Evolutionary conservation across 2,888 invertebrate species (phyloP), one percentile per base, ranked within the genome.

Genomic region (Andrena bicolor): DNA sequence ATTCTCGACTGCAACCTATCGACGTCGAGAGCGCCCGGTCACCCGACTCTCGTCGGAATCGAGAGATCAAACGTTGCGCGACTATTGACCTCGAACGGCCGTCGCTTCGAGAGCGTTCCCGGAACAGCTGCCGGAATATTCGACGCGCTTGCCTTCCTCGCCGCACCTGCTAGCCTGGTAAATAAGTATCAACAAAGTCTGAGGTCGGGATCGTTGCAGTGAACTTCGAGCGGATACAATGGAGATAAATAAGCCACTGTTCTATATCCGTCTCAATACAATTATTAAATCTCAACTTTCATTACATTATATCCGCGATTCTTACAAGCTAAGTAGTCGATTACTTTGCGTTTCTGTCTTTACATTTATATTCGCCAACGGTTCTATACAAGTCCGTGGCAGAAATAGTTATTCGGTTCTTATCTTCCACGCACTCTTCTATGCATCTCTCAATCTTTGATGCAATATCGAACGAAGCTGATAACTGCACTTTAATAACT

Each of bases 181-280:
- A 87, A 81, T 84, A 87, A 91, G 89, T 89, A 91, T 91, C 86
- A 87, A 87, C 84, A 88, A 90, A 92, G 90, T 92, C 91, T 90
- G 90, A 92, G 91, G 91, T 92, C 91, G 91, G 91, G 88, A 91
- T 86, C 63, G 61, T 83, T 80, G 63, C 66, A 65, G 35, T 76
- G 68, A 71, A 81, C 74, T 76, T 69, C 48, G 58, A 48, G 51
- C 48, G 8, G 72, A 20, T 56, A 6, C 5, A 7, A 49, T 10
- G 56, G 56, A 28, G 30, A 7, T 41, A 41, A 41, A 41, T 41
- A 41, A 16, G 41, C 16, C 13, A 41, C 41, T 41, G 41, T 41
- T 41, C 41, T 41, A 41, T 41, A 16, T 41, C 16, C 41, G 41
- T 41, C 13, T 41, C 41, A 41, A 41, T 41, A 41, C 41, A 41